These are phyloP conservation scores for Anarhynchus alexandrinus DNA, from an alignment of 2,113 vertebrate genomes.

Conservation along the genomic window DNA sequence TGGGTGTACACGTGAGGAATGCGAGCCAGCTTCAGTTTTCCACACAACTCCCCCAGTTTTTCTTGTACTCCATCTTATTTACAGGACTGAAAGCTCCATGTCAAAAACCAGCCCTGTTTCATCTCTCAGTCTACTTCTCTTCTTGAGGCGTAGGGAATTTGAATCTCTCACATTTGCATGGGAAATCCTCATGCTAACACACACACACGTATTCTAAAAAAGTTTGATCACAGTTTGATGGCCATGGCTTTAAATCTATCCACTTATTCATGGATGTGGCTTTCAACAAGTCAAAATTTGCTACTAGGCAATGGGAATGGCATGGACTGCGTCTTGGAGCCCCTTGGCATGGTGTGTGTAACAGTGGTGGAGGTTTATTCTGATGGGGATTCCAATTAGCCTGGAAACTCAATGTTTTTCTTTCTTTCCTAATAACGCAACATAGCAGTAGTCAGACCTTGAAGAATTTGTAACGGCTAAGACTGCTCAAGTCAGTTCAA, in stretches of 20 bases:
- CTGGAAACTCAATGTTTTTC: not conserved
- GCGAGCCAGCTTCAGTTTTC: not conserved
- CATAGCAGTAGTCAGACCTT: not conserved
- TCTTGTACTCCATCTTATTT: not conserved
- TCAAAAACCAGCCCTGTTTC: not conserved
- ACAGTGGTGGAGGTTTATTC: not conserved
- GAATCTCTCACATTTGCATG: not conserved
- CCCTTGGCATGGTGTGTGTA: not conserved
- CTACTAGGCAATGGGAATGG: not conserved
- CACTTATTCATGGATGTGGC: not conserved
- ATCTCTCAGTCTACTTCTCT: not conserved
- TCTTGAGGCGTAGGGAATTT: not conserved
- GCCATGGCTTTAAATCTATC: not conserved
- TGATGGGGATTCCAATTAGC: not conserved
- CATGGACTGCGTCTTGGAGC: not conserved
- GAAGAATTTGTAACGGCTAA: not conserved
- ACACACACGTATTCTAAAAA: not conserved
- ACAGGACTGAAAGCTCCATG: not conserved
- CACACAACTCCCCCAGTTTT: not conserved
- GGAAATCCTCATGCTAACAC: not conserved
- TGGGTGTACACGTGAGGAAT: not conserved
- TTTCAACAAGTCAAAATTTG: not conserved
- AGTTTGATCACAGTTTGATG: not conserved
- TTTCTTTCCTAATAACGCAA: not conserved
- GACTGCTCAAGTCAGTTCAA: not conserved